Percentiles rank a stretch among this genome's conserved stretches.
These are phyloP conservation scores for Protaetia brevitarsis DNA, from an alignment of 1,140 invertebrate genomes.

Conservation along the genomic window DNA sequence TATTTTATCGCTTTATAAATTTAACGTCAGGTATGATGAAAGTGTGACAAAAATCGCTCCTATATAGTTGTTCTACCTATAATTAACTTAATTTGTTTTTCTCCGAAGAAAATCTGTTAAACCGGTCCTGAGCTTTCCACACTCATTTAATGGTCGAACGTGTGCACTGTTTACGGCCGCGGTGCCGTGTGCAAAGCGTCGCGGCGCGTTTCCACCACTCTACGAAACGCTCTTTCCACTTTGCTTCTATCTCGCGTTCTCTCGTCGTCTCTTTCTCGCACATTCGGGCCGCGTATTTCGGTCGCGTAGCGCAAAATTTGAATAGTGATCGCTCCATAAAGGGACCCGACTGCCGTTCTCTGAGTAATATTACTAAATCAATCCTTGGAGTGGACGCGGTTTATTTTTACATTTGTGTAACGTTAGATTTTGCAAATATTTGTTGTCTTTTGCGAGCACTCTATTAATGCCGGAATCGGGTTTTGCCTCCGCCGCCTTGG, in stretches of 20 bases:
- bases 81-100: neutral
- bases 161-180: constrained; percentile 20
- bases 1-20: too few species aligned
- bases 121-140: neutral
- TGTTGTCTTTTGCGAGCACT: neutral
- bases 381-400: constrained; percentile 17
- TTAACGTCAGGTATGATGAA: too few species aligned
- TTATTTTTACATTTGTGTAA: constrained; percentile 28
- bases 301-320: constrained; percentile 31
- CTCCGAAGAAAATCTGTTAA: neutral
- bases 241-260: neutral
- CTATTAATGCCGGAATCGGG: neutral
- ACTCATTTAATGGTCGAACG: neutral
- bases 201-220: constrained; percentile 14
- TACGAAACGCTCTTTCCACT: constrained; percentile 15
- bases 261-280: neutral
- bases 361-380: constrained; percentile 34
- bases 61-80: too few species aligned
- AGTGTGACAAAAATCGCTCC: too few species aligned
- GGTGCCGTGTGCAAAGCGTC: constrained; percentile 33
- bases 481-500: neutral
- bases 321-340: constrained; percentile 36
- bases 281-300: neutral
- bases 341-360: constrained; percentile 27
- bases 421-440: constrained; percentile 19